Conservation (phyloP, 1,140 invertebrate species). For the Euglossa dilemma region DNA sequence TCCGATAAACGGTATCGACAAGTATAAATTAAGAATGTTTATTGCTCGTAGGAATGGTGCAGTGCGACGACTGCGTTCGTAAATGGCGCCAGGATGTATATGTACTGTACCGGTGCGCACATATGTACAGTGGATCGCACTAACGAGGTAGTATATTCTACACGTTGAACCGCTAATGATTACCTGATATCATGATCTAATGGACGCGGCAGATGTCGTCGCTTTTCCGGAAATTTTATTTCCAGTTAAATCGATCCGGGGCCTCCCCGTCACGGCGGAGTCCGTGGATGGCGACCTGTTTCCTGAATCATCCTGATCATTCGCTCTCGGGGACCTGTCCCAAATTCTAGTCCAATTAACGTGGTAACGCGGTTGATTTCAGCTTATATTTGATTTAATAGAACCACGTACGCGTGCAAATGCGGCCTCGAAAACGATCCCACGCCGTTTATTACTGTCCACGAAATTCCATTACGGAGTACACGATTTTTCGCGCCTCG, state of each 20-base stretch:
- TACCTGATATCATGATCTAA: constrained; percentile 56
- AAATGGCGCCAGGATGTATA: constrained; percentile 19
- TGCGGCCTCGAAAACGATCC: neutral
- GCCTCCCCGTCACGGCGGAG: neutral
- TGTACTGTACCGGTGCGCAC: neutral
- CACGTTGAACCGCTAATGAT: constrained; percentile 50
- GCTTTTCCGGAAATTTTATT: constrained; percentile 28
- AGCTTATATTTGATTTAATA: constrained; percentile 17
- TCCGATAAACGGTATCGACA: constrained; percentile 46
- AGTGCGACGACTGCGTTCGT: constrained; percentile 54
- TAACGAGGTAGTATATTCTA: constrained; percentile 58
- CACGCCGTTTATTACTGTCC: no score
- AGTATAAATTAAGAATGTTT: constrained; percentile 56
- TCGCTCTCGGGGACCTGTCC: neutral
- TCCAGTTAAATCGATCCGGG: neutral
- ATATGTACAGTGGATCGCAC: constrained; percentile 10
- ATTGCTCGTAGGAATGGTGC: constrained; percentile 50
- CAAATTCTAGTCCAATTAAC: constrained; percentile 18
- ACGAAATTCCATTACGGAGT: no score
- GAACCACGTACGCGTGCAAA: neutral
- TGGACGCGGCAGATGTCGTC: constrained; percentile 47
- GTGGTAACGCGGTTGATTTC: neutral
- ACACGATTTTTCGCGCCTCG: no score
- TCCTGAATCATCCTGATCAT: constrained; percentile 21
- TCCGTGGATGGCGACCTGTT: neutral